Conservation (phyloP, 2,888 invertebrate species). For the Chloromyia formosa region DNA sequence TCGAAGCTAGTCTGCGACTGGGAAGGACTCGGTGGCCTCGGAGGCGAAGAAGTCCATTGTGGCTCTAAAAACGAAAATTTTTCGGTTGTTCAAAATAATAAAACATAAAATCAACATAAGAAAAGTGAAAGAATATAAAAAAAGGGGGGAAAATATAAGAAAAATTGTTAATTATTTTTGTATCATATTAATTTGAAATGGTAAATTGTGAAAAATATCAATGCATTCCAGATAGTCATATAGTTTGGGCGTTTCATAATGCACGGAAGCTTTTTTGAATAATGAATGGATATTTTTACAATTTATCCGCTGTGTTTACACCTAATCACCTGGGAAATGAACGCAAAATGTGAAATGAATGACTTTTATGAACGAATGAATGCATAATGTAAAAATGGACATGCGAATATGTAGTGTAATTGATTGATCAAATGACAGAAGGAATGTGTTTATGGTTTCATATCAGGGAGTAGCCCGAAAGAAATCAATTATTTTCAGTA, state of each 20-base stretch:
- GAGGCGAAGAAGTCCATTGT: conserved; percentile 66
- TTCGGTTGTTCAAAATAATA: conserved; percentile 51
- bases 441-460: background rate
- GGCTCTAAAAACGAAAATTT: conserved; percentile 64
- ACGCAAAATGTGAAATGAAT: conserved; percentile 40
- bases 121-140: conserved; percentile 42
- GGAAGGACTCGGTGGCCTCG: conserved; percentile 66
- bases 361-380: conserved; percentile 37
- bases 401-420: conserved; percentile 18
- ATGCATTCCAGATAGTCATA: background rate
- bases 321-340: conserved; percentile 39
- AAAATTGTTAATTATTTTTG: conserved; percentile 38
- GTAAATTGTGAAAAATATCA: background rate
- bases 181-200: conserved; percentile 12
- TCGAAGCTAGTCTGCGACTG: conserved; percentile 67
- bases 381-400: background rate
- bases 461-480: too few species aligned
- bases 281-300: conserved; percentile 14
- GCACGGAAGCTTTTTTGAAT: background rate
- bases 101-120: conserved; percentile 53
- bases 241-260: background rate
- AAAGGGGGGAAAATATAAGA: conserved; percentile 32
- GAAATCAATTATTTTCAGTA: too few species aligned
- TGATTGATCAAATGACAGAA: background rate
- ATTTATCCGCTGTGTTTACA: background rate